A percentile compares a stretch with the other conserved stretches of the same genome.
phyloP scores from a whole-genome alignment of 2,113 vertebrate genomes.

The Pleuronectes platessa region DNA sequence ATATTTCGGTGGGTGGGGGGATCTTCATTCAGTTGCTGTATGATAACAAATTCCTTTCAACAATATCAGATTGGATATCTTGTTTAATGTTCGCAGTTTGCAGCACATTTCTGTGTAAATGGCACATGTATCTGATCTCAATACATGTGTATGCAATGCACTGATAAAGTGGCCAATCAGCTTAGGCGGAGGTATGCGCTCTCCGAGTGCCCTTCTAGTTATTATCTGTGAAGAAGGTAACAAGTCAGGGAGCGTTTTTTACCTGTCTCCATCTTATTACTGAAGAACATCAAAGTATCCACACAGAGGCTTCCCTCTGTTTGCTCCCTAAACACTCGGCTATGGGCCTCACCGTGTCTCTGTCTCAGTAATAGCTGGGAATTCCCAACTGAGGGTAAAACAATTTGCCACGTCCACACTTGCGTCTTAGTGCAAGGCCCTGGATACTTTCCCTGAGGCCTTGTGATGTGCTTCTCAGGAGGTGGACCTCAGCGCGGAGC shows the following conservation, averaged over 20 bases:
- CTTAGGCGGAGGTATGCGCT: too few species aligned
- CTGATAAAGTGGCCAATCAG: too few species aligned
- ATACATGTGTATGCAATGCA: too few species aligned
- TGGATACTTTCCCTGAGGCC: slow-evolving; percentile 17
- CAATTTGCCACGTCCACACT: slow-evolving; percentile 54
- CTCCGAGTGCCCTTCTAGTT: too few species aligned
- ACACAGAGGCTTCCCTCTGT: slow-evolving; percentile 42
- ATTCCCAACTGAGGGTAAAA: slow-evolving; percentile 49
- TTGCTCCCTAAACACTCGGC: slow-evolving; percentile 51
- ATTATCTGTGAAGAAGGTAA: slow-evolving; percentile 30
- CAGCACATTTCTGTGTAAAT: too few species aligned
- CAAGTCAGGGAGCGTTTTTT: slow-evolving; percentile 52
- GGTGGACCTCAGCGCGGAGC: slow-evolving; percentile 29
- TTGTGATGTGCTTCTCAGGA: slow-evolving; percentile 49
- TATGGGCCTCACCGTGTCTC: slow-evolving; percentile 34
- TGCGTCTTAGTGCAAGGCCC: slow-evolving; percentile 28
- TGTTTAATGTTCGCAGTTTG: too few species aligned
- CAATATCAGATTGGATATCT: too few species aligned
- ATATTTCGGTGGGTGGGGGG: too few species aligned
- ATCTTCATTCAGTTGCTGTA: too few species aligned
- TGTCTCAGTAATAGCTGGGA: slow-evolving; percentile 35
- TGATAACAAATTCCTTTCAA: too few species aligned
- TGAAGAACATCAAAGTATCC: slow-evolving; percentile 61
- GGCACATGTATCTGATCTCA: too few species aligned
- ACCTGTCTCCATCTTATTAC: slow-evolving; percentile 57